phyloP scores from a whole-genome alignment of 2,113 vertebrate species.

The Malurus cyaneus region DNA sequence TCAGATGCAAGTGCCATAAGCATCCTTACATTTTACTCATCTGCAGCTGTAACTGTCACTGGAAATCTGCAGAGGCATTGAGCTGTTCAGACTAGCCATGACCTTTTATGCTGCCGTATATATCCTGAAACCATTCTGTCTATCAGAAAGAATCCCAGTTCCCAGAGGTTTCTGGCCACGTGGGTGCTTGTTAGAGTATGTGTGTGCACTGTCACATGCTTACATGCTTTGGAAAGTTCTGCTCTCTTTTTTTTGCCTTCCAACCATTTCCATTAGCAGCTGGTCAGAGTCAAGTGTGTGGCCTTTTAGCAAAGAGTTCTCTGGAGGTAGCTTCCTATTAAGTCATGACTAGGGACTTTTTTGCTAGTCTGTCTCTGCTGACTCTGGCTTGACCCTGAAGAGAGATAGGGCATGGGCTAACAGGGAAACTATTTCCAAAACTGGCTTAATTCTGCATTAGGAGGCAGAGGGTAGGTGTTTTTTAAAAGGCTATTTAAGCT shows the following conservation, averaged over 20 bases:
- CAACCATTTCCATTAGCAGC: not conserved
- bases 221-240: not conserved
- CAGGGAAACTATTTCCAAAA: not conserved
- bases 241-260: not conserved
- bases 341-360: not conserved
- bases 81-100: not conserved
- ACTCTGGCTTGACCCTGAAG: not conserved
- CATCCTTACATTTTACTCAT: not conserved
- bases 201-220: rapidly evolving
- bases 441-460: not conserved
- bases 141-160: not conserved
- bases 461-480: not conserved
- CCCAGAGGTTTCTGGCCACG: not conserved
- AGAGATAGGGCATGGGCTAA: not conserved
- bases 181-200: not conserved
- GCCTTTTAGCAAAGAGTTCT: not conserved
- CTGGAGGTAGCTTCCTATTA: not conserved
- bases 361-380: not conserved
- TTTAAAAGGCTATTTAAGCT: not conserved
- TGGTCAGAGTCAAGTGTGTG: not conserved
- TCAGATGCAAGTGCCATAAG: not conserved
- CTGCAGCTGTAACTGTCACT: conserved; percentile 1
- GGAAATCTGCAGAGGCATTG: not conserved
- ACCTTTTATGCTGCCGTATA: not conserved
- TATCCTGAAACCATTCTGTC: not conserved